Conservation (phyloP, 2,888 invertebrate species). For the Blastobasis lacticolella region DNA sequence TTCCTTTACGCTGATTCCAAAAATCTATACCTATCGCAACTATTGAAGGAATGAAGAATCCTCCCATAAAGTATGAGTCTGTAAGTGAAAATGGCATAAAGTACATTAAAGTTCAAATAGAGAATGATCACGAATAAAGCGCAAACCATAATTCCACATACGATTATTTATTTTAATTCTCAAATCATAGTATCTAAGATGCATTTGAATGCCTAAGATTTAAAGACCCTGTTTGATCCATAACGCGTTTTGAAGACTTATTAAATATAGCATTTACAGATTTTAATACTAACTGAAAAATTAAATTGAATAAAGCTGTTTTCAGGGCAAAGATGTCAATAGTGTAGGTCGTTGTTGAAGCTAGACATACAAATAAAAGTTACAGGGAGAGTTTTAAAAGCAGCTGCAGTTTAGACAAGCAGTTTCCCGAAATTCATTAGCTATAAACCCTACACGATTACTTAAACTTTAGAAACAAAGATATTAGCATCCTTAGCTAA, state of each 20-base stretch:
- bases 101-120: too few species aligned
- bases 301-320: neutral
- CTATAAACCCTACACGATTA: too few species aligned
- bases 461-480: too few species aligned
- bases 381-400: too few species aligned
- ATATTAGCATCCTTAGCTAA: too few species aligned
- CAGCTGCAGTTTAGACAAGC: too few species aligned
- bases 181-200: constrained; percentile 16
- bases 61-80: too few species aligned
- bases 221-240: constrained; percentile 69
- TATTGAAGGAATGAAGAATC: too few species aligned
- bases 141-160: constrained; percentile 17
- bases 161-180: constrained; percentile 5
- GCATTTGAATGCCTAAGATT: constrained; percentile 60
- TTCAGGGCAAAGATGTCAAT: neutral
- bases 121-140: constrained; percentile 14
- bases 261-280: constrained; percentile 22
- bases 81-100: too few species aligned
- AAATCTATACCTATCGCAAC: too few species aligned
- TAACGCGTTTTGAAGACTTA: constrained; percentile 53
- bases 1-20: neutral
- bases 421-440: too few species aligned
- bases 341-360: neutral
- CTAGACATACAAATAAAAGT: too few species aligned
- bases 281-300: neutral